These are phyloP conservation scores for Pteropus rufus DNA, from an alignment of 2,797 vertebrate genomes.

Conservation along the genomic window DNA sequence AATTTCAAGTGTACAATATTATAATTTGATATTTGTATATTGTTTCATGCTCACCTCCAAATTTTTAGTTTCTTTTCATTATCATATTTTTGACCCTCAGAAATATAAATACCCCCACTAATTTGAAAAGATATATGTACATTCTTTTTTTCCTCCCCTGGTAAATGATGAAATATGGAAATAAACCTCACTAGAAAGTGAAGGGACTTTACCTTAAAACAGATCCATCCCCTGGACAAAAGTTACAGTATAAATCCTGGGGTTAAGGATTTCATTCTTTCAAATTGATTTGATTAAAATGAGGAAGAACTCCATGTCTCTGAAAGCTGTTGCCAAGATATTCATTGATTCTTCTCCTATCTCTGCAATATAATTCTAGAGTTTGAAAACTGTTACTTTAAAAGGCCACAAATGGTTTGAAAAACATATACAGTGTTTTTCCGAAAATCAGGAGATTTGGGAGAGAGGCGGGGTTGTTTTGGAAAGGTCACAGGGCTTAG, in stretches of 20 bases:
- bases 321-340: background rate
- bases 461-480: background rate
- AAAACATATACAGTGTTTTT: background rate
- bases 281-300: conserved; percentile 25
- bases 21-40: too few relatives aligned
- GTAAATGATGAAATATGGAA: background rate
- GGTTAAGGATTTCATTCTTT: background rate
- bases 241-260: background rate
- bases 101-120: too few relatives aligned
- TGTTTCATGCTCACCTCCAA: too few relatives aligned
- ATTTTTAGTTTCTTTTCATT: too few relatives aligned
- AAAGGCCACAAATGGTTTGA: background rate
- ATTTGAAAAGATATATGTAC: too few relatives aligned
- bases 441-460: background rate
- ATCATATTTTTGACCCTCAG: too few relatives aligned
- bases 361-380: background rate
- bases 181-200: background rate
- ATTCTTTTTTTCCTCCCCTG: background rate
- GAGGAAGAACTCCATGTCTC: background rate
- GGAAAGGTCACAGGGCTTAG: background rate
- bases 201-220: background rate
- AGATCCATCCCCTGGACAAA: background rate
- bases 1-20: too few relatives aligned
- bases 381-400: background rate
- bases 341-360: background rate